Evolutionary conservation across 2,113 vertebrate species (phyloP).

Genomic region (Coptodon rendalli): DNA sequence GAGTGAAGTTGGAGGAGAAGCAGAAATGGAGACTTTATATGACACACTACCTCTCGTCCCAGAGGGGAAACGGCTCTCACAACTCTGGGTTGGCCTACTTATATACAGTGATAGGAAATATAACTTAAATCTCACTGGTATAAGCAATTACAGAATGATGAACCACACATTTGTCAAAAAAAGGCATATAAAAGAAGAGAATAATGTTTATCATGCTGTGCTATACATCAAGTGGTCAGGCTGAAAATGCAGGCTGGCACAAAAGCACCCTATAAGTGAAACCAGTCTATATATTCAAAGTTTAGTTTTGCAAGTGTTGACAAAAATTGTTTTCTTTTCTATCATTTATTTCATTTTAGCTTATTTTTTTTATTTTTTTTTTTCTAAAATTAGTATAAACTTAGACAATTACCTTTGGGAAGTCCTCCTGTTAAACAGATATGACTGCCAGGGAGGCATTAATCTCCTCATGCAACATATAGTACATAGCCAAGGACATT

Average conservation of each 20-base stretch:
- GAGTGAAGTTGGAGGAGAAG: slow-evolving; percentile 42
- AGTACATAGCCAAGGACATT: slow-evolving; percentile 55
- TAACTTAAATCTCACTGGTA: slow-evolving; percentile 6
- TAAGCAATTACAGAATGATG: not conserved
- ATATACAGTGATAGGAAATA: slow-evolving; percentile 14
- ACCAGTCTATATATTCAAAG: not conserved
- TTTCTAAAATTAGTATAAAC: slow-evolving; percentile 50
- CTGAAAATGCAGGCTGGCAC: not conserved
- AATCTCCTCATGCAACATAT: slow-evolving; percentile 59
- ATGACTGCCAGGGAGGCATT: slow-evolving; percentile 67
- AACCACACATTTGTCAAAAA: not conserved
- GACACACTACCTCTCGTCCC: slow-evolving; percentile 46
- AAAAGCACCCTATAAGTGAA: not conserved
- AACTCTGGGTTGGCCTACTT: slow-evolving; percentile 46
- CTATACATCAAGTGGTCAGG: not conserved
- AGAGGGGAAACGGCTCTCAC: slow-evolving; percentile 36
- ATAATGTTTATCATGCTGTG: not conserved
- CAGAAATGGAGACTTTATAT: slow-evolving; percentile 49
- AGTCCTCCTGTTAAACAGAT: slow-evolving; percentile 56
- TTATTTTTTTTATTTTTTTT: not conserved
- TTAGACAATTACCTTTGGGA: slow-evolving; percentile 54
- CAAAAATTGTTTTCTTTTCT: not conserved
- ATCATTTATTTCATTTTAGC: not conserved
- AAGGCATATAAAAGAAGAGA: not conserved
- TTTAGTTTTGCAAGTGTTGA: not conserved